phyloP scores from a whole-genome alignment of 1,140 invertebrate species.

The Coboldia fuscipes region DNA sequence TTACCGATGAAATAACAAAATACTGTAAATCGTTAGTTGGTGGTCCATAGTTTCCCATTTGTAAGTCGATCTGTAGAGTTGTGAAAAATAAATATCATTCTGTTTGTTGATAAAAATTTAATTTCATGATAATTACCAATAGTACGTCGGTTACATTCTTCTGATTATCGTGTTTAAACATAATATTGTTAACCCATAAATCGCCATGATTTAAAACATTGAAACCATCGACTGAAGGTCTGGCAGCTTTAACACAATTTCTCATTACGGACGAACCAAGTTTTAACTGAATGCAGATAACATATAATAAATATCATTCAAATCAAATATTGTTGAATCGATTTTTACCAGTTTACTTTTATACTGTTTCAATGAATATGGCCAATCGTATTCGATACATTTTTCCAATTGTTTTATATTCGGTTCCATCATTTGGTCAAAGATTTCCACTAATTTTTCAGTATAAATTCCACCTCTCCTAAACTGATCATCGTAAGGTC shows the following conservation, averaged over 20 bases:
- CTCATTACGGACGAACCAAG: no score
- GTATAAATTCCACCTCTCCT: neutral
- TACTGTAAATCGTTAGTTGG: slow-evolving; percentile 16
- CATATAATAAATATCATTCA: neutral
- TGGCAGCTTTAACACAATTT: slow-evolving; percentile 3
- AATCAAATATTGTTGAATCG: neutral
- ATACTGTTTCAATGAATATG: neutral
- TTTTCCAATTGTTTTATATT: no score
- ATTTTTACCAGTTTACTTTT: neutral
- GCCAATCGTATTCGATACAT: neutral
- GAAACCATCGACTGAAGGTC: slow-evolving; percentile 20
- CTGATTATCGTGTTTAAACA: slow-evolving; percentile 34
- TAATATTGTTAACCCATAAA: slow-evolving; percentile 38
- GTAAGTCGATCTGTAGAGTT: slow-evolving; percentile 18
- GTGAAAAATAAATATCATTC: slow-evolving; percentile 9
- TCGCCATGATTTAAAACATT: slow-evolving; percentile 39
- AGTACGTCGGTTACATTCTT: no score
- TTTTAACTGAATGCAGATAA: neutral
- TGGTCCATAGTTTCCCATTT: slow-evolving; percentile 14
- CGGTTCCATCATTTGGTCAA: no score
- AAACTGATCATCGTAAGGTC: no score
- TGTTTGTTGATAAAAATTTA: slow-evolving; percentile 4
- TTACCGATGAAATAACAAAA: slow-evolving; percentile 10
- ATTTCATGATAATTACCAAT: no score
- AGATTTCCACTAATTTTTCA: neutral